Conservation (phyloP, 1,140 invertebrate genomes). For the Archegozetes longisetosus region DNA sequence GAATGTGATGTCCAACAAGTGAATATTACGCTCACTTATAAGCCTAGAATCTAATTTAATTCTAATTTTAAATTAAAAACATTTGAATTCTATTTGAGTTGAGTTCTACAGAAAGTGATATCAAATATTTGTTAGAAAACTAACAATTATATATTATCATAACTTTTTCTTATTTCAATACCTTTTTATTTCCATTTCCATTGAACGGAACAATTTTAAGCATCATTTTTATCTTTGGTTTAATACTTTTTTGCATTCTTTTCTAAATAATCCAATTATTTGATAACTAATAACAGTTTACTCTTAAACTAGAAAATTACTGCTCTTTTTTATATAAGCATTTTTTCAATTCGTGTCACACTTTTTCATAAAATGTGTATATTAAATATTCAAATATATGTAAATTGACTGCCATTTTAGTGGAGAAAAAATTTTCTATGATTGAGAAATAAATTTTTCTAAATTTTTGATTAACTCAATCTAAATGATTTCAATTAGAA, state of each 20-base stretch:
- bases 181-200: not conserved
- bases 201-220: not conserved
- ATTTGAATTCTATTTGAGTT: too few relatives aligned
- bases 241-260: not conserved
- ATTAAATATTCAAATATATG: not conserved
- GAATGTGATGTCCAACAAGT: conserved; percentile 43
- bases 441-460: too few relatives aligned
- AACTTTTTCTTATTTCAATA: not conserved
- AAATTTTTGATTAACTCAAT: too few relatives aligned
- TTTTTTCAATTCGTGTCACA: too few relatives aligned
- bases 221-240: not conserved
- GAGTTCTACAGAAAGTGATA: too few relatives aligned
- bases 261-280: not conserved
- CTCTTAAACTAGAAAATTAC: too few relatives aligned
- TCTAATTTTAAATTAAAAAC: not conserved
- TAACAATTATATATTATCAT: too few relatives aligned
- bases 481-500: too few relatives aligned
- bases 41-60: conserved; percentile 39
- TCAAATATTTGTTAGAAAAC: too few relatives aligned
- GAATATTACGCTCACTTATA: conserved; percentile 45
- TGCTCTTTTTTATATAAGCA: too few relatives aligned
- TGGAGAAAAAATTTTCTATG: too few relatives aligned
- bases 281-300: not conserved
- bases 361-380: not conserved
- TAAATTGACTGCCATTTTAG: not conserved